phyloP scores from a whole-genome alignment of 1,140 invertebrate species.

The Aphaenogaster ashmeadi region DNA sequence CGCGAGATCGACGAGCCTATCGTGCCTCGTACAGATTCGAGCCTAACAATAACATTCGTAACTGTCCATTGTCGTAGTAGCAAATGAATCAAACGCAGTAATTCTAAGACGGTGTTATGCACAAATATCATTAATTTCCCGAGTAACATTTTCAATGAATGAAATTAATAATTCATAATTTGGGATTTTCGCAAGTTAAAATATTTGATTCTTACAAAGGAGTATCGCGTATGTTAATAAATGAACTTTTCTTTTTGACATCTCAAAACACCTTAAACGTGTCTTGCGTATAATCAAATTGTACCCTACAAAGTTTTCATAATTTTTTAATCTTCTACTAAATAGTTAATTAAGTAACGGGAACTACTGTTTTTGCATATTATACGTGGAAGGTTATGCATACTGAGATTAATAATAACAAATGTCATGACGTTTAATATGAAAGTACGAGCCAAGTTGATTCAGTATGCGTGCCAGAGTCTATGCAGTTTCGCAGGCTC shows the following conservation, averaged over 20 bases:
- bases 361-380: not conserved
- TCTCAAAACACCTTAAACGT: not conserved
- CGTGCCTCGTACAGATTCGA: conserved; percentile 30
- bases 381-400: not conserved
- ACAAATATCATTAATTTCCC: not conserved
- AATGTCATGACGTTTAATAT: not conserved
- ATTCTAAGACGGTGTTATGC: not conserved
- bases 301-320: not conserved
- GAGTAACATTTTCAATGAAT: not conserved
- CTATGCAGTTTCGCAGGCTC: not conserved
- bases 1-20: conserved; percentile 48
- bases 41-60: conserved; percentile 57
- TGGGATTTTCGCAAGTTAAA: not conserved
- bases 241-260: not conserved
- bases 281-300: not conserved
- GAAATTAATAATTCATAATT: not conserved
- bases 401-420: conserved; percentile 16
- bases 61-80: conserved; percentile 33
- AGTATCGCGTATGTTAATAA: not conserved
- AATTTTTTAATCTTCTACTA: not conserved
- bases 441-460: not conserved
- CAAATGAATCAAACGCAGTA: conserved; percentile 2
- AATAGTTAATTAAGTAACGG: conserved; percentile 6
- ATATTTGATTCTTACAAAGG: not conserved
- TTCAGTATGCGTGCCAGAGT: not conserved